phyloP scores from a whole-genome alignment of 2,888 invertebrate species.

The Euzetes globulus region DNA sequence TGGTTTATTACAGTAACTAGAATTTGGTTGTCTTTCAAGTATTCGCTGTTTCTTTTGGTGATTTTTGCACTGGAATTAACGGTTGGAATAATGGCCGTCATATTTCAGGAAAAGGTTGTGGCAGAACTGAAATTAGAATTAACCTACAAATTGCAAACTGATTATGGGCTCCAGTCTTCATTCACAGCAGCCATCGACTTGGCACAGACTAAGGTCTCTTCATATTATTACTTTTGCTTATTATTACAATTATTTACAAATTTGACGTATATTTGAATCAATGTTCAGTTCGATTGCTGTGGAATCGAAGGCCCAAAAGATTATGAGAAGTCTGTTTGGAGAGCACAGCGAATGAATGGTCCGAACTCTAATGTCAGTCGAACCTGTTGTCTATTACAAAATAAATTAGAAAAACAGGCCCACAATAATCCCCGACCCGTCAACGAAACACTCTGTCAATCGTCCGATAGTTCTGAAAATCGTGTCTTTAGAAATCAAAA shows the following conservation, averaged over 20 bases:
- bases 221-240: background rate
- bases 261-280: background rate
- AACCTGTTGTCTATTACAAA: constrained; percentile 40
- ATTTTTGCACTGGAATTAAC: constrained; percentile 50
- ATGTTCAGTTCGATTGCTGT: constrained; percentile 41
- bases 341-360: constrained; percentile 25
- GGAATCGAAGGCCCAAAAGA: constrained; percentile 40
- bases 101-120: constrained; percentile 46
- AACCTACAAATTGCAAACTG: constrained; percentile 45
- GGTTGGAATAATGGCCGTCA: constrained; percentile 48
- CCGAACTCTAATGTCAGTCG: constrained; percentile 36
- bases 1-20: background rate
- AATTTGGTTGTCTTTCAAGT: too few relatives aligned
- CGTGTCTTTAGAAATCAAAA: constrained; percentile 38
- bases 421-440: constrained; percentile 41
- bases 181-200: constrained; percentile 51
- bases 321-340: constrained; percentile 40
- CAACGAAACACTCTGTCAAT: constrained; percentile 41
- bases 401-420: constrained; percentile 37
- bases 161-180: constrained; percentile 47
- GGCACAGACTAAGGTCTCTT: constrained; percentile 40
- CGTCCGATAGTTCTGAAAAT: constrained; percentile 32
- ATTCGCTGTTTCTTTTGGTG: constrained; percentile 50
- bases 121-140: constrained; percentile 47
- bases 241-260: background rate